Base-by-base conservation (phyloP, 1,140 invertebrate species). In the Penaeus japonicus region DNA sequence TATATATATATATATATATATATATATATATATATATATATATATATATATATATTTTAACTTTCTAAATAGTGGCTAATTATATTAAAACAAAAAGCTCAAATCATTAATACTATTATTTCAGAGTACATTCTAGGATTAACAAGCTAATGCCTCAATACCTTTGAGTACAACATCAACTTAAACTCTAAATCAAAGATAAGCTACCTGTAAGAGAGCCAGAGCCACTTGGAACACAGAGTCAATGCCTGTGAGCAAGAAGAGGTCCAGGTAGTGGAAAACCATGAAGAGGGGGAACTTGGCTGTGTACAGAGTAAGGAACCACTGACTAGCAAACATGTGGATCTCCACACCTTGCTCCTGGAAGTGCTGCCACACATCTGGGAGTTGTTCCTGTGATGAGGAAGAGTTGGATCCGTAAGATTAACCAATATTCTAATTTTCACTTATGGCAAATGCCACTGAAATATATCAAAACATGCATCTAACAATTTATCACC, bases 251-350 rank as follows among this genome's bases (percentile, higher is more conserved):
- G 98, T 96, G 39, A 97, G 94, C 12, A 99, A 94, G 92, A 99
- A 99, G 54, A 99, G 95, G 92, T 99, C 99, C 30, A 99, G 94
- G 86, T 99, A 99, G 92, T 98, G 97, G 93, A 99, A 99, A 20
- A 99, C 99, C 92, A 99, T 96, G 92, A 96, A 97, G 0, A 99
- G 93, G 4, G 99, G 99, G 93, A 99, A 99, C 92, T 99, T 96
- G 22, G 99, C 98, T 4, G 99, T 99, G 93, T 99, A 99, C 20
- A 99, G 93, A 0, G 99, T 99, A 32, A 99, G 95, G 94, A 99
- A 99, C 99, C 99, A 99, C 94, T 99, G 99, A 54, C 97, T 98
- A 32, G 98, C 99, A 93, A 98, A 99, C 99, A 99, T 99, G 93
- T 99, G 99, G 83, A 97, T 96, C 93, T 99, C 99, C 73, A 99